Conservation (phyloP, 2,113 vertebrate genomes). For the Narcine bancroftii region DNA sequence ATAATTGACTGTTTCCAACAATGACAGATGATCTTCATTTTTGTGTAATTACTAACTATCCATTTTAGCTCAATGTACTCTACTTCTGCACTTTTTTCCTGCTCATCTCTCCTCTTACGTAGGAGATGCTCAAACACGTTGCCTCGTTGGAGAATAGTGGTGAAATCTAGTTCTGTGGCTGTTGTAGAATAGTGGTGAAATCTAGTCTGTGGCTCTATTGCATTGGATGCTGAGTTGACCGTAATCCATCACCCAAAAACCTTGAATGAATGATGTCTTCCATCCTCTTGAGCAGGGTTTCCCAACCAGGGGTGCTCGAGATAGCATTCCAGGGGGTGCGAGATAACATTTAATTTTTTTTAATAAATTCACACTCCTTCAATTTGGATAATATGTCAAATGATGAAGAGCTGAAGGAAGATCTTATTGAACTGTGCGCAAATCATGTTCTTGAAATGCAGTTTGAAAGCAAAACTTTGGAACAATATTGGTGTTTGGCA, state of each 20-base stretch:
- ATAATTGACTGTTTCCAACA: constrained; percentile 28
- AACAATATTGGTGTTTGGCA: too few species aligned
- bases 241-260: not conserved
- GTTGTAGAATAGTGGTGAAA: too few species aligned
- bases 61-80: not conserved
- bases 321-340: too few species aligned
- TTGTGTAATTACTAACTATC: constrained; percentile 2
- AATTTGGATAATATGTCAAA: too few species aligned
- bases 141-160: not conserved
- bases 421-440: too few species aligned
- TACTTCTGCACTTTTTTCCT: not conserved
- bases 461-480: too few species aligned
- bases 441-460: too few species aligned
- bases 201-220: not conserved
- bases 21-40: constrained; percentile 22
- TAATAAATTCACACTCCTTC: too few species aligned
- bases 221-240: not conserved
- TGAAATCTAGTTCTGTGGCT: not conserved
- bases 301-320: too few species aligned
- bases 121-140: not conserved
- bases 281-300: too few species aligned
- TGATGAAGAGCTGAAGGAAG: too few species aligned
- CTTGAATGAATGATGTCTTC: not conserved
- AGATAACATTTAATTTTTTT: too few species aligned
- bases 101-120: not conserved